Conservation (phyloP, 2,797 vertebrate species). For the Hippocampus kuda region DNA sequence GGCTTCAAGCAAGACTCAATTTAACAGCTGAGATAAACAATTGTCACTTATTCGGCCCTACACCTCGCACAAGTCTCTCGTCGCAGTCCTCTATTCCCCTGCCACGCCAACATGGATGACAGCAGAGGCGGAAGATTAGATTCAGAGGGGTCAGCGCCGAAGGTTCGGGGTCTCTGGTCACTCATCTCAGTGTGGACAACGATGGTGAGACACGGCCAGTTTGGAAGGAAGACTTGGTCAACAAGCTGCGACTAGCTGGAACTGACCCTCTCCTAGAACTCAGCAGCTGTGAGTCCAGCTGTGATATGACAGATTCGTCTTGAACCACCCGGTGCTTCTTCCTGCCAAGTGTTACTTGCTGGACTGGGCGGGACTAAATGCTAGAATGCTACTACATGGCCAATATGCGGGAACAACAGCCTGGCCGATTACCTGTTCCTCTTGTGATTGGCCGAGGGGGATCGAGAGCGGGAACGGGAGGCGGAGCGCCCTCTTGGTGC, state of each 20-base stretch:
- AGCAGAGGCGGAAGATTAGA: slow-evolving; percentile 23
- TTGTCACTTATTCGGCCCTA: neutral
- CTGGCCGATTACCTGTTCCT: slow-evolving; percentile 61
- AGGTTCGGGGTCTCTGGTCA: slow-evolving; percentile 10
- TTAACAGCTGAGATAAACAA: neutral
- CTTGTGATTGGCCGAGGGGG: slow-evolving; percentile 65
- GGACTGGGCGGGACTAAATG: slow-evolving; percentile 25
- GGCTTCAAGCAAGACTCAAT: neutral
- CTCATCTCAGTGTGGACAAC: slow-evolving; percentile 26
- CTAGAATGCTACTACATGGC: slow-evolving; percentile 11
- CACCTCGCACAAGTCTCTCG: neutral
- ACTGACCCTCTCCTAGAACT: slow-evolving; percentile 23
- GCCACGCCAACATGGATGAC: slow-evolving; percentile 2
- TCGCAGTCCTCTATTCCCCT: neutral
- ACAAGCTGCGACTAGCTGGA: slow-evolving; percentile 5
- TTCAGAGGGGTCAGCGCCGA: slow-evolving; percentile 13
- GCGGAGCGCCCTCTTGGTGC: slow-evolving; percentile 56
- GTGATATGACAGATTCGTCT: slow-evolving; percentile 10
- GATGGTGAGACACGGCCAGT: slow-evolving; percentile 14
- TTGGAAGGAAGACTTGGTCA: slow-evolving; percentile 22
- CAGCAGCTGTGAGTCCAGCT: slow-evolving; percentile 16
- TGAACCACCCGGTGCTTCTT: slow-evolving; percentile 10
- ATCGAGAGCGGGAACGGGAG: slow-evolving; percentile 66
- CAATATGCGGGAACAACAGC: slow-evolving; percentile 11
- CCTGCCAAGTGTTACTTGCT: slow-evolving; percentile 3